phyloP scores from a whole-genome alignment of 2,888 invertebrate species.

The Synergus japonicus region DNA sequence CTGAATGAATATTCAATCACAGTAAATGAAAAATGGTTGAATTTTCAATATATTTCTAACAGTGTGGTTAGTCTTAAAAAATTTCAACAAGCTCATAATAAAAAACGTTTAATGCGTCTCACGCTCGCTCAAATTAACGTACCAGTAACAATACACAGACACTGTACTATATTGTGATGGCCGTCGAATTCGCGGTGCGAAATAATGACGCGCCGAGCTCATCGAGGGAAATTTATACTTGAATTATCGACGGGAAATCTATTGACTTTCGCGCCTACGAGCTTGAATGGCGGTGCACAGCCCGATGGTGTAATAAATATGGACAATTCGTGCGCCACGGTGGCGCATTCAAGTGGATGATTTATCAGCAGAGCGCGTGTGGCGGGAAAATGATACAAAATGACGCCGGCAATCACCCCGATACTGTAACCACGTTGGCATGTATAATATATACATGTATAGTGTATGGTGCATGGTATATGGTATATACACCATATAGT shows the following conservation, averaged over 20 bases:
- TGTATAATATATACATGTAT: background rate
- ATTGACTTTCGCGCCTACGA: slow-evolving; percentile 53
- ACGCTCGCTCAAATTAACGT: background rate
- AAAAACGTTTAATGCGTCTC: background rate
- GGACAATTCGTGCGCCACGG: slow-evolving; percentile 62
- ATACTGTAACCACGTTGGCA: slow-evolving; percentile 35
- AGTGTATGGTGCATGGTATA: background rate
- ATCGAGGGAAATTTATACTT: slow-evolving; percentile 71
- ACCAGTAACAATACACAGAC: slow-evolving; percentile 1
- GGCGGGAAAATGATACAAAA: slow-evolving; percentile 74
- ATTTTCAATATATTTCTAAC: no score
- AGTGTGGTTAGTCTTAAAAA: background rate
- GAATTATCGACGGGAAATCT: slow-evolving; percentile 66
- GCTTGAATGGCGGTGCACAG: slow-evolving; percentile 43
- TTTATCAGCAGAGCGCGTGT: slow-evolving; percentile 72
- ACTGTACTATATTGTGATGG: background rate
- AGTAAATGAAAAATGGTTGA: no score
- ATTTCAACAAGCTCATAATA: background rate
- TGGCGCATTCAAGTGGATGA: slow-evolving; percentile 65
- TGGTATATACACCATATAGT: background rate
- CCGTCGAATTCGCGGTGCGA: slow-evolving; percentile 53
- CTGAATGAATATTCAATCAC: no score
- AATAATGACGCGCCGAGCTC: slow-evolving; percentile 65
- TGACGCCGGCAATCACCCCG: slow-evolving; percentile 50
- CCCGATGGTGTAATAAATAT: slow-evolving; percentile 52